These are phyloP conservation scores for Cyaniris semiargus DNA, from an alignment of 2,888 invertebrate genomes.

Conservation along the genomic window DNA sequence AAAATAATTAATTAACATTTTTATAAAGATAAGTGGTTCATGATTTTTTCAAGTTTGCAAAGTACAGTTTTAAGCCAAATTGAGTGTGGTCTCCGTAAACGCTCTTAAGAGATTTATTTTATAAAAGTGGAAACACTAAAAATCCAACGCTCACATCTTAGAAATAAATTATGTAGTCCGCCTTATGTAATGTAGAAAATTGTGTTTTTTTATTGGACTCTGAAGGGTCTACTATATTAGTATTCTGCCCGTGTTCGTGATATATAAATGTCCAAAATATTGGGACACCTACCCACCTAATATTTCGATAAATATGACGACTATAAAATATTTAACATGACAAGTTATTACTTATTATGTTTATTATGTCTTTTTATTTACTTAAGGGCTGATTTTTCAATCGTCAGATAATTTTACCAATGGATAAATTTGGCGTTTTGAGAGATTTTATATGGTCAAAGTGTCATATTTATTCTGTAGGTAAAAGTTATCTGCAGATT, in stretches of 20 bases:
- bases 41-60: too few species aligned
- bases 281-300: not conserved
- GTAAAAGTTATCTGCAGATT: too few species aligned
- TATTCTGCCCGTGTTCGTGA: not conserved
- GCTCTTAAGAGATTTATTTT: too few species aligned
- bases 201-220: not conserved
- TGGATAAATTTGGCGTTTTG: too few species aligned
- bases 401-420: too few species aligned
- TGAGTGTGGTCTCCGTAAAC: too few species aligned
- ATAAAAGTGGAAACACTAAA: not conserved
- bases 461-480: too few species aligned
- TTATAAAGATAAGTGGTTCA: too few species aligned
- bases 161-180: not conserved
- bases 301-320: constrained; percentile 3
- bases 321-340: not conserved
- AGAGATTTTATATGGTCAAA: too few species aligned
- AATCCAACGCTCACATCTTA: not conserved
- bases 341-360: constrained; percentile 1
- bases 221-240: not conserved
- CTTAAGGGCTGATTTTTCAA: too few species aligned
- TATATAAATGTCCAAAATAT: not conserved
- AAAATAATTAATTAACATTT: too few species aligned
- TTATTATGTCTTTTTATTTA: not conserved
- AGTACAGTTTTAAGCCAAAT: too few species aligned
- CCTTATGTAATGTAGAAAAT: not conserved